Evolutionary conservation across 2,888 invertebrate species (phyloP).

Genomic region (Leptinotarsa haldemani): DNA sequence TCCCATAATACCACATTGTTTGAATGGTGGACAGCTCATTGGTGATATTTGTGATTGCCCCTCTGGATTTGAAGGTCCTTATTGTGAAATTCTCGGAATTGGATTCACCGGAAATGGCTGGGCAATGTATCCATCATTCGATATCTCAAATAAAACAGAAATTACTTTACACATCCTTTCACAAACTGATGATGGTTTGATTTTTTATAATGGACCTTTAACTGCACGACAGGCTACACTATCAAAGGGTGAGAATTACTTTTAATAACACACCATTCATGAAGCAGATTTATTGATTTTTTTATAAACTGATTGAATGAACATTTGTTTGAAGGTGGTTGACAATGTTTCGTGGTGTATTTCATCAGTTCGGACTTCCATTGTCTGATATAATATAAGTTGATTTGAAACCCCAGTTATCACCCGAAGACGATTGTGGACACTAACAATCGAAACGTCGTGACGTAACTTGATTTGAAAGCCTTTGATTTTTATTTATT

Average conservation of each 20-base stretch:
- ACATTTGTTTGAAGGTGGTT: no score
- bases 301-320: no score
- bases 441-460: no score
- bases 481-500: no score
- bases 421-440: no score
- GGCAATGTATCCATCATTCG: constrained; percentile 91
- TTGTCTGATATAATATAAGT: no score
- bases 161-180: constrained; percentile 87
- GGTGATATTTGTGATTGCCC: constrained; percentile 82
- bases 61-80: constrained; percentile 81
- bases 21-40: constrained; percentile 69
- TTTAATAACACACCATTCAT: constrained; percentile 6
- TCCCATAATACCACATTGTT: constrained; percentile 52
- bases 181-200: constrained; percentile 79
- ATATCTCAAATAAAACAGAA: constrained; percentile 86
- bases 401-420: no score
- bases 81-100: constrained; percentile 89
- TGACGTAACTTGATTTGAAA: no score
- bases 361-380: no score
- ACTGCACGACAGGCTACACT: constrained; percentile 70
- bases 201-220: constrained; percentile 90
- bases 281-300: neutral
- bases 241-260: constrained; percentile 70
- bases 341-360: no score
- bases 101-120: constrained; percentile 92